These are phyloP conservation scores for Drosophila burlai DNA, from an alignment of 1,140 invertebrate genomes.

Conservation along the genomic window DNA sequence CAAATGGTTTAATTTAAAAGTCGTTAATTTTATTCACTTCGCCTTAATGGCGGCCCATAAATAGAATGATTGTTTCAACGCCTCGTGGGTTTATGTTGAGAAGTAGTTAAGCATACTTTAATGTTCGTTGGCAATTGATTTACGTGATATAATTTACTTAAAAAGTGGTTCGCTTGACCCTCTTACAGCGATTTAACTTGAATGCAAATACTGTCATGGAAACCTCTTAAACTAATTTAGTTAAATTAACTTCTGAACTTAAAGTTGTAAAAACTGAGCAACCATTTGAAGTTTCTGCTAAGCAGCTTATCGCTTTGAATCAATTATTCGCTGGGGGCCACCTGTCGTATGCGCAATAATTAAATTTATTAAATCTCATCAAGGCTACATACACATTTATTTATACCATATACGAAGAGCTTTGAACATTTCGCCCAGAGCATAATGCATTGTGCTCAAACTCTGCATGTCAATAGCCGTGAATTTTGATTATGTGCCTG, in stretches of 20 bases:
- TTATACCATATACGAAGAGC: neutral
- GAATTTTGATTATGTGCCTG: constrained; percentile 59
- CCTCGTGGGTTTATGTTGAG: constrained; percentile 9
- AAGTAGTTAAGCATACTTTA: constrained; percentile 22
- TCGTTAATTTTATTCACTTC: constrained; percentile 45
- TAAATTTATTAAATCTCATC: constrained; percentile 19
- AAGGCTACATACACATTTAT: neutral
- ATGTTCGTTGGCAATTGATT: constrained; percentile 19
- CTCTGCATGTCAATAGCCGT: constrained; percentile 45
- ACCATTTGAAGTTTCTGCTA: constrained; percentile 5
- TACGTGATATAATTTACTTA: neutral
- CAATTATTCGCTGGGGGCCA: constrained; percentile 8
- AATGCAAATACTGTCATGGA: neutral
- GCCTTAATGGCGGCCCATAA: constrained; percentile 19
- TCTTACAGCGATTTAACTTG: neutral
- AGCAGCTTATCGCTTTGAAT: constrained; percentile 12
- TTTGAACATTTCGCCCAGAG: neutral
- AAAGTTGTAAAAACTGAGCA: neutral
- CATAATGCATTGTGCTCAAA: constrained; percentile 26
- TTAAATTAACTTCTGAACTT: neutral
- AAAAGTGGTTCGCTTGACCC: neutral
- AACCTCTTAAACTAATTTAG: neutral
- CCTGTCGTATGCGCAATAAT: constrained; percentile 17
- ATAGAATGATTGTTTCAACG: constrained; percentile 37
- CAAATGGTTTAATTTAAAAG: constrained; percentile 50